Percentiles rank a stretch among this genome's conserved stretches.
These are phyloP conservation scores for Aporophyla nigra DNA, from an alignment of 2,888 invertebrate genomes.

Conservation along the genomic window DNA sequence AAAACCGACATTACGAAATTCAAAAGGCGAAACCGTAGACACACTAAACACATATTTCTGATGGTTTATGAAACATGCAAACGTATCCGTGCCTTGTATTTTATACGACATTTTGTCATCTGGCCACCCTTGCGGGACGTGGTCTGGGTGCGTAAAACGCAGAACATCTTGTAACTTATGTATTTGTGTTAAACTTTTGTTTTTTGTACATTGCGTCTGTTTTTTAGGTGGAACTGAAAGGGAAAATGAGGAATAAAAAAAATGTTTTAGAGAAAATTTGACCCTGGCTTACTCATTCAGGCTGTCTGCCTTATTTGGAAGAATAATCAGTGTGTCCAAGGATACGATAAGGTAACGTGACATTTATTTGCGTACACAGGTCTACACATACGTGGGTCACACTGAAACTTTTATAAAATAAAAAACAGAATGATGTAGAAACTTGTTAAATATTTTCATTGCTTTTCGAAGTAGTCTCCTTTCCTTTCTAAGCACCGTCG, in stretches of 20 bases:
- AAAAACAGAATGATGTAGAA: too few species aligned
- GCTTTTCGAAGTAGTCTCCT: too few species aligned
- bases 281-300: background rate
- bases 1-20: constrained; percentile 60
- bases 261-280: constrained; percentile 13
- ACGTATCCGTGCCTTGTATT: constrained; percentile 78
- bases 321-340: background rate
- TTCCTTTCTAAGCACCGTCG: too few species aligned
- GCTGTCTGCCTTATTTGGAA: background rate
- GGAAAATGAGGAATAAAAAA: constrained; percentile 31
- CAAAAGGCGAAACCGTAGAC: constrained; percentile 64
- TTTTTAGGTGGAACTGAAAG: constrained; percentile 46
- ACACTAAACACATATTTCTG: constrained; percentile 82
- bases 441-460: too few species aligned
- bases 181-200: constrained; percentile 62
- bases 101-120: constrained; percentile 86
- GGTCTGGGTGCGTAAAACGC: constrained; percentile 78
- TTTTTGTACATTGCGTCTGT: constrained; percentile 57
- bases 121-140: constrained; percentile 80
- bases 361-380: too few species aligned
- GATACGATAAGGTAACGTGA: too few species aligned
- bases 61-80: constrained; percentile 83
- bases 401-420: too few species aligned
- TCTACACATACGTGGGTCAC: too few species aligned
- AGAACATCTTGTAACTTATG: constrained; percentile 63